phyloP scores from a whole-genome alignment of 1,140 invertebrate species.

The Holcopasites calliopsidis region DNA sequence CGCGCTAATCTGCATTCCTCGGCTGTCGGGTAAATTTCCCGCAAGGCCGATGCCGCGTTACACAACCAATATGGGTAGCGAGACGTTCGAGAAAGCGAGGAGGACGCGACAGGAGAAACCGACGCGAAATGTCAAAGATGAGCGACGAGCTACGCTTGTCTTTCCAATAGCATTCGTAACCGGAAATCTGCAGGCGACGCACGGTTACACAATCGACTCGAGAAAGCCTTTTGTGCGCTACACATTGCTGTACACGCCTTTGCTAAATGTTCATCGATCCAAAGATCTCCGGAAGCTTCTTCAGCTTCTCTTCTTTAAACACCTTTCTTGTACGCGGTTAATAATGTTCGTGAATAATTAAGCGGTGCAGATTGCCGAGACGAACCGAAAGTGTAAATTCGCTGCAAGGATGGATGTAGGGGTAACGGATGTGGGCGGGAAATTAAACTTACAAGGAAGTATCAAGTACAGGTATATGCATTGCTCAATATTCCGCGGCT shows the following conservation, averaged over 20 bases:
- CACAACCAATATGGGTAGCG: constrained; percentile 34
- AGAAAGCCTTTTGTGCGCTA: neutral
- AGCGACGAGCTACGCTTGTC: constrained; percentile 9
- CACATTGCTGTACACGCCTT: neutral
- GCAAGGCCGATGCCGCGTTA: constrained; percentile 52
- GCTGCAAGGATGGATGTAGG: too few species aligned
- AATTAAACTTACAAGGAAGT: neutral
- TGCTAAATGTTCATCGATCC: neutral
- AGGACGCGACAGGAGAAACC: constrained; percentile 11
- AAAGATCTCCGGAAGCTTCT: neutral
- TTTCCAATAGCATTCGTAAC: constrained; percentile 1
- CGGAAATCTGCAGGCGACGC: constrained; percentile 22
- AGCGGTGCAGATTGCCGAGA: too few species aligned
- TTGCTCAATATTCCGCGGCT: neutral
- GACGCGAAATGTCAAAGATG: constrained; percentile 64
- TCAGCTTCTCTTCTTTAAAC: too few species aligned
- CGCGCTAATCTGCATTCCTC: neutral
- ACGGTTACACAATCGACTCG: neutral
- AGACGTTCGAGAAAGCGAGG: constrained; percentile 51
- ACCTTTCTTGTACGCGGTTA: too few species aligned
- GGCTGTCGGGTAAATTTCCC: neutral
- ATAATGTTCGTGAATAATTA: too few species aligned
- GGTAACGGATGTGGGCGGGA: neutral
- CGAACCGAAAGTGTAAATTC: neutral
- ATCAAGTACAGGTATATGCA: neutral